Percentiles rank a stretch among this genome's conserved stretches.
These are phyloP conservation scores for Poeciliopsis prolifica DNA, from an alignment of 2,113 vertebrate genomes.

Conservation along the genomic window DNA sequence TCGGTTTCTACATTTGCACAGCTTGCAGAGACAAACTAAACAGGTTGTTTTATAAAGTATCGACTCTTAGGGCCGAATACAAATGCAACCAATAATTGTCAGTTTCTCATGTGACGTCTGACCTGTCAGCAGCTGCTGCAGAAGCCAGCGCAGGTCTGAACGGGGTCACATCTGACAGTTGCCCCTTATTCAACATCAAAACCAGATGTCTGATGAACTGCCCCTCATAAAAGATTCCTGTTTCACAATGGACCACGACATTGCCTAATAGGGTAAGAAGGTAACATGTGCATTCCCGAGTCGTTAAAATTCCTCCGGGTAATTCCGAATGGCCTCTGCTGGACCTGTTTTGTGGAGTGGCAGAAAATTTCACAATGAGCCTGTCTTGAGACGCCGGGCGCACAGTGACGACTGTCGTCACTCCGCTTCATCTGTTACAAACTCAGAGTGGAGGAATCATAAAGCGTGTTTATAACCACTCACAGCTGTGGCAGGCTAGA, in stretches of 20 bases:
- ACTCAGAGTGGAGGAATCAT: slow-evolving; percentile 24
- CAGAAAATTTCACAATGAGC: slow-evolving; percentile 32
- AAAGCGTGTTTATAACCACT: slow-evolving; percentile 1
- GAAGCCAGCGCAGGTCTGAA: slow-evolving; percentile 40
- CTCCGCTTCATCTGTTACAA: slow-evolving; percentile 18
- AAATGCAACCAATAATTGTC: no score
- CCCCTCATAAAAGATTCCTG: slow-evolving; percentile 68
- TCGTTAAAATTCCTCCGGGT: slow-evolving; percentile 67
- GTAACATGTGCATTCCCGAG: slow-evolving; percentile 47
- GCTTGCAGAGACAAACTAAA: no score
- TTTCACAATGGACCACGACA: slow-evolving; percentile 62
- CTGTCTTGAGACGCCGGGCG: slow-evolving; percentile 8
- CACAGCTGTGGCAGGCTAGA: slow-evolving; percentile 16
- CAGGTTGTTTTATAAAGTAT: no score
- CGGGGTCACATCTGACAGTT: slow-evolving; percentile 51
- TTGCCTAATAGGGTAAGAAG: slow-evolving; percentile 65
- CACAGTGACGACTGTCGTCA: slow-evolving; percentile 4
- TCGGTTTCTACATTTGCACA: no score
- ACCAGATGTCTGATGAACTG: slow-evolving; percentile 73
- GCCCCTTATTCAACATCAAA: slow-evolving; percentile 51
- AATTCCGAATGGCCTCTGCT: slow-evolving; percentile 54
- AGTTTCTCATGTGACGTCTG: slow-evolving; percentile 15
- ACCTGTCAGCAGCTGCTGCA: slow-evolving; percentile 43
- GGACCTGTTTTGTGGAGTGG: slow-evolving; percentile 25
- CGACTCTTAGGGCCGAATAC: no score